Conservation (phyloP, 2,888 invertebrate species). For the Diplolepis rosae region DNA sequence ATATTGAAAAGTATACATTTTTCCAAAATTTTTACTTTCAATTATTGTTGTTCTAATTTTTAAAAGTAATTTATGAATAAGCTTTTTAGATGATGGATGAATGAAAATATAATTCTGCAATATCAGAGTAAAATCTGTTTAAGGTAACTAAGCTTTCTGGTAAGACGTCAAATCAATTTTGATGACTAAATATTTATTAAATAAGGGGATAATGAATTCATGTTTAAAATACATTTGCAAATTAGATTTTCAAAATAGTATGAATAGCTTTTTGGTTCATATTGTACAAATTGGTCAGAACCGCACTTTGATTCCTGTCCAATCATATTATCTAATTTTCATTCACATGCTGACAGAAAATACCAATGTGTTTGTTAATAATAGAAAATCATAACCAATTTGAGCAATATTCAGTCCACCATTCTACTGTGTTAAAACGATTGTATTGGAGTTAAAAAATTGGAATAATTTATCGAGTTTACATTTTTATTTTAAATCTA, state of each 20-base stretch:
- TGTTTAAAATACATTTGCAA: neutral
- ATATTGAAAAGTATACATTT: too few relatives aligned
- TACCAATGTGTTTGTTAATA: slow-evolving; percentile 1
- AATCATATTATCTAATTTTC: slow-evolving; percentile 26
- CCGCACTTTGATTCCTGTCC: neutral
- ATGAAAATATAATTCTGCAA: too few relatives aligned
- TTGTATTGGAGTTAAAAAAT: neutral
- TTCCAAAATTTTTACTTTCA: too few relatives aligned
- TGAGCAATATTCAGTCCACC: neutral
- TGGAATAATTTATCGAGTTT: neutral
- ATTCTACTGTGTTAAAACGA: neutral
- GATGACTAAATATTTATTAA: neutral
- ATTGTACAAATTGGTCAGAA: slow-evolving; percentile 13
- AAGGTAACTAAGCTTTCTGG: too few relatives aligned
- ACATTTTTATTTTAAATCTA: neutral
- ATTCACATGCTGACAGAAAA: slow-evolving; percentile 15
- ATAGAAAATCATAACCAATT: slow-evolving; percentile 4
- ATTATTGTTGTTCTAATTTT: too few relatives aligned
- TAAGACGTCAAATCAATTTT: neutral
- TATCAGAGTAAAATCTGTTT: too few relatives aligned
- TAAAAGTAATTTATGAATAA: too few relatives aligned
- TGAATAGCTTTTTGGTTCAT: neutral
- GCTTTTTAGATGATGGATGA: too few relatives aligned
- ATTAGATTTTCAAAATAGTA: slow-evolving; percentile 9
- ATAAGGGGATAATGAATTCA: neutral